phyloP scores from a whole-genome alignment of 2,797 vertebrate species.

The Dromococcyx pavoninus region DNA sequence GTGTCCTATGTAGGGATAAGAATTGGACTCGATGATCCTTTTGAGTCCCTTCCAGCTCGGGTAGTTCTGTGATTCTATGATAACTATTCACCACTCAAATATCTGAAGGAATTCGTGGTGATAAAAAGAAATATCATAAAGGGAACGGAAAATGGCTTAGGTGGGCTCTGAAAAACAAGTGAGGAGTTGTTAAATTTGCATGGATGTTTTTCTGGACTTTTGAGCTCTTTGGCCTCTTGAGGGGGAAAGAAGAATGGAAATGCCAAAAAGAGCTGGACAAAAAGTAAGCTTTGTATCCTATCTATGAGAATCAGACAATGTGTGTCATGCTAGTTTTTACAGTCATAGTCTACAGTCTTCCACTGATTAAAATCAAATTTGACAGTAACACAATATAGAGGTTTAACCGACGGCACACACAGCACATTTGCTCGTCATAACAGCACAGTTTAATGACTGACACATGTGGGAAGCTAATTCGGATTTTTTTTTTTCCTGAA shows the following conservation, averaged over 20 bases:
- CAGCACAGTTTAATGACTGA: conserved; percentile 67
- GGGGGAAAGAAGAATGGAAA: conserved; percentile 19
- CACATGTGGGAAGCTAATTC: conserved; percentile 65
- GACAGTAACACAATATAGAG: conserved; percentile 69
- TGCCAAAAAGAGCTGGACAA: conserved; percentile 50
- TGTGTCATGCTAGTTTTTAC: conserved; percentile 74
- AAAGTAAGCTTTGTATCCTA: conserved; percentile 68
- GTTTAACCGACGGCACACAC: conserved; percentile 68
- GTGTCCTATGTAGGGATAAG: too few relatives aligned
- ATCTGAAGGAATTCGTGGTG: neutral
- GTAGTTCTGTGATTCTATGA: too few relatives aligned
- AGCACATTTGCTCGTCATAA: conserved; percentile 67
- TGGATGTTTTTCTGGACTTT: neutral
- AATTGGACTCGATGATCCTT: too few relatives aligned
- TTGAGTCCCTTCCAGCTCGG: too few relatives aligned
- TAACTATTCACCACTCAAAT: neutral
- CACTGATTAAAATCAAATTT: conserved; percentile 64
- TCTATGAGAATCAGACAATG: conserved; percentile 74
- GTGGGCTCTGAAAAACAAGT: neutral
- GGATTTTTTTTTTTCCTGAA: conserved; percentile 57
- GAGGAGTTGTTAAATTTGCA: neutral
- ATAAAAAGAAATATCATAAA: conserved; percentile 2
- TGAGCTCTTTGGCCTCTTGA: neutral
- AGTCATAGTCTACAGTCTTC: conserved; percentile 72
- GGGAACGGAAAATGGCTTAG: neutral